Evolutionary conservation across 2,797 vertebrate genomes (phyloP), one percentile per base, ranked within the genome.

Genomic region (Pangasius krempfi): DNA sequence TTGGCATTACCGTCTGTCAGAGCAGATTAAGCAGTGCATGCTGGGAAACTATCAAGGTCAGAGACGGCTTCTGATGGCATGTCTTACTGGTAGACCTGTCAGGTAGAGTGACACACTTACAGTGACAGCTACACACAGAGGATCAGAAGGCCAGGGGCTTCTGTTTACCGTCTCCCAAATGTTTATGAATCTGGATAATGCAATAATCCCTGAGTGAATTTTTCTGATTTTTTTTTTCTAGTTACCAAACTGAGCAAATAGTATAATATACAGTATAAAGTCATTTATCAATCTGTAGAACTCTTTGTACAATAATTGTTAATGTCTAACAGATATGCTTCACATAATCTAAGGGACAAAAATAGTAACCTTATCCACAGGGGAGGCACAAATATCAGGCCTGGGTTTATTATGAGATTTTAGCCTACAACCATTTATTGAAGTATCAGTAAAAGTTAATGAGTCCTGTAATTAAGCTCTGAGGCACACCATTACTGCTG

Each of bases 1-100:
- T 79, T 89, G 91, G 81, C 87, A 76, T 95, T 93, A 93, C 94
- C 91, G 95, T 90, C 93, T 96, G 96, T 96, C 96, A 96, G 89
- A 93, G 93, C 92, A 93, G 93, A 96, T 96, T 91, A 92, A 91
- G 1, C 60, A 27, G 64, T 93, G 93, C 94, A 92, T 91, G 87
- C 92, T 93, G 93, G 78, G 92, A 92, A 89, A 90, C 95, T 96
- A 95, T 96, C 94, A 95, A 92, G 90, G 92, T 94, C 94, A 92
- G 91, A 93, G 93, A 94, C 89, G 84, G 88, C 92, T 93, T 91
- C 89, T 92, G 92, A 95, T 94, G 92, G 90, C 92, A 93, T 89
- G 93, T 91, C 94, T 94, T 93, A 92, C 95, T 95, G 95, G 95
- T 95, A 95, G 94, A 95, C 94, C 94, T 95, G 95, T 96, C 96